phyloP scores from a whole-genome alignment of 2,888 invertebrate genomes.

The Hydropsyche betteni region DNA sequence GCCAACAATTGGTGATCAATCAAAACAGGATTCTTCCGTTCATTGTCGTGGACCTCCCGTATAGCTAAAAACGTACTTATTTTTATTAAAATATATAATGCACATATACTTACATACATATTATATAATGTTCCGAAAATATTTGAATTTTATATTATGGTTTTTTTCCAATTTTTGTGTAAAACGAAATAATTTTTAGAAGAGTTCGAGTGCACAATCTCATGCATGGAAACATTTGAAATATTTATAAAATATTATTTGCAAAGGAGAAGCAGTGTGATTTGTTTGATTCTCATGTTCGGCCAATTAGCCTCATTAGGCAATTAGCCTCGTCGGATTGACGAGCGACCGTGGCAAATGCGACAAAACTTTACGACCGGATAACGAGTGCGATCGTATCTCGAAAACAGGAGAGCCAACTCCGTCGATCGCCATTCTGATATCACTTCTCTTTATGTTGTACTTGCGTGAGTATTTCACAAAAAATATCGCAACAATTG shows the following conservation, averaged over 20 bases:
- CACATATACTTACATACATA: no score
- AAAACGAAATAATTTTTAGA: no score
- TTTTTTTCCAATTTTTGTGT: no score
- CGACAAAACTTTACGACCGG: constrained; percentile 27
- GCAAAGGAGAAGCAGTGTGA: neutral
- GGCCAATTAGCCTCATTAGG: constrained; percentile 34
- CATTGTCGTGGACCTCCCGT: no score
- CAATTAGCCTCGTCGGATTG: constrained; percentile 34
- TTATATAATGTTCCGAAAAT: no score
- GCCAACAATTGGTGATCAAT: constrained; percentile 48
- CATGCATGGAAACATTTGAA: no score
- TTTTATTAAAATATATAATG: no score
- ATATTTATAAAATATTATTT: no score
- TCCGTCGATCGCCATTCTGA: no score
- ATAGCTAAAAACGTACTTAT: no score
- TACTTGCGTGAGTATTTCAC: neutral
- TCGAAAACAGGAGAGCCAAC: neutral
- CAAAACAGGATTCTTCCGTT: constrained; percentile 11
- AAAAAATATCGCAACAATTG: neutral
- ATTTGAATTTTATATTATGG: no score
- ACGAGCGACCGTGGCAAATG: constrained; percentile 25
- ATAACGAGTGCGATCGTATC: constrained; percentile 19
- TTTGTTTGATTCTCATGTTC: constrained; percentile 11
- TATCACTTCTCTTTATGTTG: neutral
- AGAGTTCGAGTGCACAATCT: no score